Conservation (phyloP, 2,113 vertebrate genomes). For the Campylomormyrus numenius region DNA sequence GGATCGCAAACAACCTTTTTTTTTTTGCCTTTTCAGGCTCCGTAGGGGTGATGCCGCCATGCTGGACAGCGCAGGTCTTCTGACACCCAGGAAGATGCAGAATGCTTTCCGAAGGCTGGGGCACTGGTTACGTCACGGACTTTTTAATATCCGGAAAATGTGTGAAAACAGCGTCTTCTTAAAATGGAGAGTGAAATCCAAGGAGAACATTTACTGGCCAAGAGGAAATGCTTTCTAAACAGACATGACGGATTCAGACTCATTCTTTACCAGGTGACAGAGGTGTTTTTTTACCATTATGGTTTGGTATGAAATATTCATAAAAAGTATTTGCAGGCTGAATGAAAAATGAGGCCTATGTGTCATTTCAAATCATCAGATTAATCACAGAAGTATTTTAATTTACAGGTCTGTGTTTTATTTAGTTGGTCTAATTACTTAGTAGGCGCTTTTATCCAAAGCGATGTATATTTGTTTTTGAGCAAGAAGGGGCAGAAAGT, state of each 20-base stretch:
- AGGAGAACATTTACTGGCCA: background rate
- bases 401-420: background rate
- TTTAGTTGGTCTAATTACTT: background rate
- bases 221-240: background rate
- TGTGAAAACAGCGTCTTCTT: background rate
- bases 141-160: background rate
- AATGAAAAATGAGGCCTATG: background rate
- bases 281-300: background rate
- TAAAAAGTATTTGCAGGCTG: background rate
- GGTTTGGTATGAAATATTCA: background rate
- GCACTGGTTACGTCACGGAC: background rate
- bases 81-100: background rate
- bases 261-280: background rate
- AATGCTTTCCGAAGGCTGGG: background rate
- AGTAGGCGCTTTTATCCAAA: background rate
- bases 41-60: constrained; percentile 2
- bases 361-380: background rate
- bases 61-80: background rate
- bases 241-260: background rate
- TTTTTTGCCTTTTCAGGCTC: constrained; percentile 51
- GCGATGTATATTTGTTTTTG: background rate
- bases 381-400: background rate
- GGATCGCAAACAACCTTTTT: constrained; percentile 26
- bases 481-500: background rate
- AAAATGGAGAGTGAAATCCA: background rate